Base-by-base conservation (phyloP, 1,140 invertebrate genomes). In the Drosophila kepulauana region DNA sequence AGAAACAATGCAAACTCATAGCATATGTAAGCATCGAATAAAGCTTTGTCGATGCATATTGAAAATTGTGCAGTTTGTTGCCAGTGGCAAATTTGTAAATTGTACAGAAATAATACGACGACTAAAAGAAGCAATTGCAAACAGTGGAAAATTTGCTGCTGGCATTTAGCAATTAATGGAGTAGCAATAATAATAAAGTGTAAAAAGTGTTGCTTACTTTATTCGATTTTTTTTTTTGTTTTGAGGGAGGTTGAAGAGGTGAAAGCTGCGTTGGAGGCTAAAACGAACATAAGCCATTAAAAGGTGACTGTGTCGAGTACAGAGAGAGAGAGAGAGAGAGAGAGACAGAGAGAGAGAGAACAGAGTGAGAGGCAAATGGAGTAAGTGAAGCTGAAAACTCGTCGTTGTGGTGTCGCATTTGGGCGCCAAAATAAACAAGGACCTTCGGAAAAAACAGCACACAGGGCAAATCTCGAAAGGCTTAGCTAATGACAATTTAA, bases 401-500 rank as follows among this genome's bases (percentile, higher is more conserved):
- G 28, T 28, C 11, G 38, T 56, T 48, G 46, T 20, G 54, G 45
- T 46, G 33, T 49, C 13, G 41, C 58, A 75, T 45, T 79, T 43
- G 30, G 45, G n/a, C 16, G 33, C 20, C 28, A 51, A 67, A 49
- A 70, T 51, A 66, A 71, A 49, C 43, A 25, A 20, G 41, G 28
- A 67, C 63, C 41, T 56, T 67, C 38, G n/a, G 13, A 15, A 70
- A 54, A 52, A 56, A 65, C 43, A 64, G 51, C 58, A 52, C 16
- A 52, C 68, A 68, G 70, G 30, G 62, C 75, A 61, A 87, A 75
- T 72, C 74, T 76, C 49, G 62, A 81, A 88, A 81, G 85, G 85
- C 80, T 88, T 88, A 81, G 78, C 85, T 85, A 88, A 88, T 88
- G 85, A 88, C 85, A 88, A 88, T 88, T 88, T 88, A 76, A 88